A percentile compares a stretch with the other conserved stretches of the same genome.
Evolutionary conservation across 1,140 invertebrate genomes (phyloP).

Genomic region (Riptortus pedestris): DNA sequence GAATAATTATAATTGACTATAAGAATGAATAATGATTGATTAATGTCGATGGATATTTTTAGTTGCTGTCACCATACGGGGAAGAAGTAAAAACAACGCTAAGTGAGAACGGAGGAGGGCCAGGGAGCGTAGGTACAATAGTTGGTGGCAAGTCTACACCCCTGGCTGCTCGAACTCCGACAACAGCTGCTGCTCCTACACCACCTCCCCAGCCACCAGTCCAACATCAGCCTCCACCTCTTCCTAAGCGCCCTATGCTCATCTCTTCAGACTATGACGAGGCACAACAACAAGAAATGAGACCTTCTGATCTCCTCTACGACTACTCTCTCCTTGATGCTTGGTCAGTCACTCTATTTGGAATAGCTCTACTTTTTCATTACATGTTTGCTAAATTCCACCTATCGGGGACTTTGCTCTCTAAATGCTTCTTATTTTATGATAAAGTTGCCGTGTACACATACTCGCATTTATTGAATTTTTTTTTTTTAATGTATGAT

Average conservation of each 20-base stretch:
- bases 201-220: constrained; percentile 30
- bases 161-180: constrained; percentile 31
- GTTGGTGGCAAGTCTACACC: constrained; percentile 24
- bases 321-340: constrained; percentile 74
- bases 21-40: too few relatives aligned
- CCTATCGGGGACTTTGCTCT: too few relatives aligned
- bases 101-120: constrained; percentile 3
- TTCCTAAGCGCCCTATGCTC: constrained; percentile 58
- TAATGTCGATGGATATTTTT: too few relatives aligned
- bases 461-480: too few relatives aligned
- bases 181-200: constrained; percentile 24
- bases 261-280: constrained; percentile 60
- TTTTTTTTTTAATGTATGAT: too few relatives aligned
- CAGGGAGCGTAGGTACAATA: constrained; percentile 20
- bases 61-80: constrained; percentile 38
- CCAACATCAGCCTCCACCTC: constrained; percentile 23
- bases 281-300: constrained; percentile 63
- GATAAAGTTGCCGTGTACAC: too few relatives aligned
- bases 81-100: constrained; percentile 6
- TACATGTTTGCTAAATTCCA: too few relatives aligned
- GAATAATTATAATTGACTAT: too few relatives aligned
- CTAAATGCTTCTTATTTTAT: too few relatives aligned
- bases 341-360: constrained; percentile 50
- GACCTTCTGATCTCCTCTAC: constrained; percentile 70
- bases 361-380: too few relatives aligned